Evolutionary conservation across 2,888 invertebrate species (phyloP).

Genomic region (Cheilosia impressa): DNA sequence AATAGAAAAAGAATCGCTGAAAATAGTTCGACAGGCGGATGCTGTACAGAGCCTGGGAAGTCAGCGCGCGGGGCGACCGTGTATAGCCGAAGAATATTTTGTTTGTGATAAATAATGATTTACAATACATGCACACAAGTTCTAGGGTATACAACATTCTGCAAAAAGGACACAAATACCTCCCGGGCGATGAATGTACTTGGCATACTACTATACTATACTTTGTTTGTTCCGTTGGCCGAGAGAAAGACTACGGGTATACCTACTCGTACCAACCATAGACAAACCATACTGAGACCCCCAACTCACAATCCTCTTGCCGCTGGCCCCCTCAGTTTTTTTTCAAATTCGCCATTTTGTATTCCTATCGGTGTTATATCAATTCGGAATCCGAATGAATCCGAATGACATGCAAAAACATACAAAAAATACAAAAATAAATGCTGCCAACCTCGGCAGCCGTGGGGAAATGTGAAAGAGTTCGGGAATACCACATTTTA

Average conservation of each 20-base stretch:
- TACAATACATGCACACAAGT: not conserved
- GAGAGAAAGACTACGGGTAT: not conserved
- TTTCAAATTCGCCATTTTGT: too few relatives aligned
- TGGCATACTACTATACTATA: slow-evolving; percentile 31
- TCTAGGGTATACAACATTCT: slow-evolving; percentile 17
- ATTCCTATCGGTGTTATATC: too few relatives aligned
- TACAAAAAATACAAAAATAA: too few relatives aligned
- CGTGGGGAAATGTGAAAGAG: too few relatives aligned
- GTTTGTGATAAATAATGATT: slow-evolving; percentile 40
- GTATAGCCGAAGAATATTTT: slow-evolving; percentile 40
- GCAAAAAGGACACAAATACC: slow-evolving; percentile 59
- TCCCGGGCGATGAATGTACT: slow-evolving; percentile 59
- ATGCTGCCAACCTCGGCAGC: too few relatives aligned
- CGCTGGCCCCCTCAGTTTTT: too few relatives aligned
- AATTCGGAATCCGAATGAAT: too few relatives aligned
- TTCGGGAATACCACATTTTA: too few relatives aligned
- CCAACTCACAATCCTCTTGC: too few relatives aligned
- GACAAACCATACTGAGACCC: too few relatives aligned
- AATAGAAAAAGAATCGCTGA: slow-evolving; percentile 29
- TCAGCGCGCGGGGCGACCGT: not conserved
- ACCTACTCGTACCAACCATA: slow-evolving; percentile 2
- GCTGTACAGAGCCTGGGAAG: not conserved
- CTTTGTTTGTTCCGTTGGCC: slow-evolving; percentile 48
- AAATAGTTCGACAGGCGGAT: slow-evolving; percentile 31
- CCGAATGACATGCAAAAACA: too few relatives aligned